Conservation (phyloP, 2,113 vertebrate genomes). For the Cinclus cinclus region DNA sequence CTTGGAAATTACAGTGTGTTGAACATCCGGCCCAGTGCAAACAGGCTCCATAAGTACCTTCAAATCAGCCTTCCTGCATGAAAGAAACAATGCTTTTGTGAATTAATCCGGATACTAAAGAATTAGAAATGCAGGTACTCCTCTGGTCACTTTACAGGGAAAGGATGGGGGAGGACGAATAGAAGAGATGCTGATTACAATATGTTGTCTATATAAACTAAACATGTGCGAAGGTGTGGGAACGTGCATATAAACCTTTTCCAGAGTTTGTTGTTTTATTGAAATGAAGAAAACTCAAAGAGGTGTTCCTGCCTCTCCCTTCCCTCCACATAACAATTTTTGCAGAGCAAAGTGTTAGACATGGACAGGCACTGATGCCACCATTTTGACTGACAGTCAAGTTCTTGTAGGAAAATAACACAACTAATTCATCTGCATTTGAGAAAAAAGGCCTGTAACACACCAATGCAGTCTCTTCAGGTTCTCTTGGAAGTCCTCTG, state of each 20-base stretch:
- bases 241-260: background rate
- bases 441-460: background rate
- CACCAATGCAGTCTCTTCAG: background rate
- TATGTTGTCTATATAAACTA: background rate
- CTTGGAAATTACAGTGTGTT: background rate
- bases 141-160: background rate
- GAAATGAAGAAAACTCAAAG: background rate
- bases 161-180: background rate
- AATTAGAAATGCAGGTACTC: background rate
- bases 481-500: background rate
- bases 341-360: background rate
- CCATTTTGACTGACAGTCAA: background rate
- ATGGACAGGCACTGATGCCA: background rate
- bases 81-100: background rate
- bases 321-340: background rate
- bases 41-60: background rate
- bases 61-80: background rate
- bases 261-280: background rate
- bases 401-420: background rate
- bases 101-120: background rate
- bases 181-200: background rate
- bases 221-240: constrained; percentile 25
- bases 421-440: background rate
- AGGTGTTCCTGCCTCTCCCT: background rate
- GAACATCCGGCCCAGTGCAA: background rate